These are phyloP conservation scores for Listronotus bonariensis DNA, from an alignment of 1,140 invertebrate species.

Conservation along the genomic window DNA sequence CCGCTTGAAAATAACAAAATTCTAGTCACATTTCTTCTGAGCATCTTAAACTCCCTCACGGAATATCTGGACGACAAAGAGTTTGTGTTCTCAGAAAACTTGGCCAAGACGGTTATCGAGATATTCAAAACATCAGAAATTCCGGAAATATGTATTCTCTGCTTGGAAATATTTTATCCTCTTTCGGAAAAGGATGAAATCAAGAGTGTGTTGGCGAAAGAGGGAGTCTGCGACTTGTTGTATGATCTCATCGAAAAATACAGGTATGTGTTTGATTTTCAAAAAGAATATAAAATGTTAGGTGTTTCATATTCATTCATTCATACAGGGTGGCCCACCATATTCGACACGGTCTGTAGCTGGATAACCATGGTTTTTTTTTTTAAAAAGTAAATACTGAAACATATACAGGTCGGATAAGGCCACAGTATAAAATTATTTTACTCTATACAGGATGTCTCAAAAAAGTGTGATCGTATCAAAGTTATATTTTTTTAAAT, in stretches of 20 bases:
- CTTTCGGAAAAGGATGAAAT: constrained; percentile 80
- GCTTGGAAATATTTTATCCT: constrained; percentile 73
- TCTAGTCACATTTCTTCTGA: constrained; percentile 65
- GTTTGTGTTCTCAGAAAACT: constrained; percentile 58
- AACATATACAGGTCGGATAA: no score
- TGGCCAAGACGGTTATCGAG: constrained; percentile 64
- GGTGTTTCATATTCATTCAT: no score
- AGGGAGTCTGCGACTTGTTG: constrained; percentile 74
- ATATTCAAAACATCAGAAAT: constrained; percentile 66
- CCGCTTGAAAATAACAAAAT: constrained; percentile 36
- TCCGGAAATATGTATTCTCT: constrained; percentile 72
- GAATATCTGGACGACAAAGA: constrained; percentile 64
- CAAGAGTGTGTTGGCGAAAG: constrained; percentile 74
- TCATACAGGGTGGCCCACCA: no score
- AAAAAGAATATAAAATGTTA: no score
- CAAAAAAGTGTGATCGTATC: no score
- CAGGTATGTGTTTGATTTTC: constrained; percentile 53
- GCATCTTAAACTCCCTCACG: constrained; percentile 74
- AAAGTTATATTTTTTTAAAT: no score
- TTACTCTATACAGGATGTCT: no score
- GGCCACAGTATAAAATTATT: no score
- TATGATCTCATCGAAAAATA: constrained; percentile 76
- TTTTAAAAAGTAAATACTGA: no score
- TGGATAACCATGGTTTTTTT: no score
- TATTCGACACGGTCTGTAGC: no score